phyloP scores from a whole-genome alignment of 2,797 vertebrate species.

The Thripadectes ignobilis region DNA sequence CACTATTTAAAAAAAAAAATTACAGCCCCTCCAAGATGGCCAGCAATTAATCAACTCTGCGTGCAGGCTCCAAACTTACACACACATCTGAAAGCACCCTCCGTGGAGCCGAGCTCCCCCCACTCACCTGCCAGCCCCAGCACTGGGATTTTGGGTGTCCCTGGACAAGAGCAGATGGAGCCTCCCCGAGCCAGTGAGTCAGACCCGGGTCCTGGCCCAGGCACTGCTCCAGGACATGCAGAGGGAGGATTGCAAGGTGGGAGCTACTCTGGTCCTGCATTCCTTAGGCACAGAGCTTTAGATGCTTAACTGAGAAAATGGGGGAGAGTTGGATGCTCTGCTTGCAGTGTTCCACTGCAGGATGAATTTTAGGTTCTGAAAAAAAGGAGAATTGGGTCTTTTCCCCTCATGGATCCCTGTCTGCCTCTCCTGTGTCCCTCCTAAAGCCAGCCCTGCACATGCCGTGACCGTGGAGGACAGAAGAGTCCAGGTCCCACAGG shows the following conservation, averaged over 20 bases:
- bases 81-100: not conserved
- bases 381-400: not conserved
- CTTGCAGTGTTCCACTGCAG: not conserved
- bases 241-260: not conserved
- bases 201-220: not conserved
- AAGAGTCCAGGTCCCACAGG: not conserved
- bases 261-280: not conserved
- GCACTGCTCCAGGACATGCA: not conserved
- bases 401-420: not conserved
- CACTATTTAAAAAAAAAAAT: conserved; percentile 1
- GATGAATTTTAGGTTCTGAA: not conserved
- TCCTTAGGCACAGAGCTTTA: not conserved
- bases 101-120: not conserved
- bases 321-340: not conserved
- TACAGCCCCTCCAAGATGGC: not conserved
- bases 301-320: not conserved
- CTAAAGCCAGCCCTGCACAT: not conserved
- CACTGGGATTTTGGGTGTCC: accelerated
- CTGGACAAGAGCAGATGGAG: not conserved
- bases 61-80: not conserved
- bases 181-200: not conserved
- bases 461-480: accelerated
- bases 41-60: conserved; percentile 56
- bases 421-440: not conserved
- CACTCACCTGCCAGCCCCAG: not conserved